A percentile compares a stretch with the other conserved stretches of the same genome.
These are phyloP conservation scores for Orchestia grillus DNA, from an alignment of 1,140 invertebrate genomes.

Conservation along the genomic window DNA sequence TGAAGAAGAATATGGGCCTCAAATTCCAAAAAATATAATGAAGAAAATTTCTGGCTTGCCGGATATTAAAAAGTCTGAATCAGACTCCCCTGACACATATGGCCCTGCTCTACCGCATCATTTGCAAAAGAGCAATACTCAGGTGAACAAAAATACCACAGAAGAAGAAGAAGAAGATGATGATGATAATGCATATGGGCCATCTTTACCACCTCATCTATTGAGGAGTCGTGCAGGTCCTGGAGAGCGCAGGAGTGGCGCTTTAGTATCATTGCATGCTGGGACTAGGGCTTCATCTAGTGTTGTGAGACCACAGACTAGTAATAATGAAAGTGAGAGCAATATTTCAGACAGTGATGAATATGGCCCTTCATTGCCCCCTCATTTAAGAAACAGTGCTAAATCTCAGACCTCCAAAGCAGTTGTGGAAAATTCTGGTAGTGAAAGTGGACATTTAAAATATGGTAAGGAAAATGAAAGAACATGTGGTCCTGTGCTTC, in stretches of 20 bases:
- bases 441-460: not conserved
- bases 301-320: not conserved
- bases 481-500: constrained; percentile 14
- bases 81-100: not conserved
- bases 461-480: not conserved
- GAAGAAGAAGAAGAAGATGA: not conserved
- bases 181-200: constrained; percentile 19
- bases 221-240: not conserved
- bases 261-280: not conserved
- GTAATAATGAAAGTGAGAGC: not conserved
- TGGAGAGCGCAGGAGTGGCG: not conserved
- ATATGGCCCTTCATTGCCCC: constrained; percentile 37
- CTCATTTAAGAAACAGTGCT: not conserved
- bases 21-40: not conserved
- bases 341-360: not conserved
- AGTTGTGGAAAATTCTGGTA: not conserved
- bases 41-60: not conserved
- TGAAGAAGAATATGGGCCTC: not conserved
- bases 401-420: not conserved
- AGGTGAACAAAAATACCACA: too few species aligned
- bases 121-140: not conserved
- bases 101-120: not conserved
- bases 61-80: not conserved
- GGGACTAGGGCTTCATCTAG: not conserved
- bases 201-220: constrained; percentile 8